Evolutionary conservation across 2,113 vertebrate genomes (phyloP).

Genomic region (Cottus gobio): DNA sequence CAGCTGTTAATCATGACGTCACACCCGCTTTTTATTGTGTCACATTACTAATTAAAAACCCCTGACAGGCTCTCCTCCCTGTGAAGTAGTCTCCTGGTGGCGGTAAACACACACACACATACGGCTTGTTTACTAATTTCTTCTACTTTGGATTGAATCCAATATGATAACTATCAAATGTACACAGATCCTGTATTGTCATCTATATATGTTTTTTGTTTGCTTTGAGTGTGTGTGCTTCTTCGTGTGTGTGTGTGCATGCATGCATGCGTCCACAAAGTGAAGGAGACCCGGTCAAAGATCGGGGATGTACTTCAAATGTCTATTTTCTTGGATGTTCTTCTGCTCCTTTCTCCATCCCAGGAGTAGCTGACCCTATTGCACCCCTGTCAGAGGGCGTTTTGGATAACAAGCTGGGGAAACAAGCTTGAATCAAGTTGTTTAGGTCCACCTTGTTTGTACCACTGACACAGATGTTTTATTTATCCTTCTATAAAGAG

Average conservation of each 20-base stretch:
- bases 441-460: conserved; percentile 40
- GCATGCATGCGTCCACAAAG: conserved; percentile 16
- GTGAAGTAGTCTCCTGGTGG: too few species aligned
- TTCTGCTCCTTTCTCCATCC: conserved; percentile 21
- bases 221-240: neutral
- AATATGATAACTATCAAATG: too few species aligned
- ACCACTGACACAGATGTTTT: conserved; percentile 40
- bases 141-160: too few species aligned
- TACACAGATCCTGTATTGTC: too few species aligned
- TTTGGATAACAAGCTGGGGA: conserved; percentile 67
- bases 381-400: conserved; percentile 62
- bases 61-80: too few species aligned
- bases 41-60: too few species aligned
- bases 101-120: too few species aligned
- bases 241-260: neutral
- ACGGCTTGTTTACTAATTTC: too few species aligned
- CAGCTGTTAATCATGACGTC: neutral
- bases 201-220: neutral
- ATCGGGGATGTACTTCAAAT: conserved; percentile 45
- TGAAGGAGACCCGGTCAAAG: conserved; percentile 16
- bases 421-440: conserved; percentile 51
- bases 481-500: conserved; percentile 34
- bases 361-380: conserved; percentile 41
- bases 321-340: conserved; percentile 44
- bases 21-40: too few species aligned